Evolutionary conservation across 2,797 vertebrate genomes (phyloP).

Genomic region (Morelia viridis): DNA sequence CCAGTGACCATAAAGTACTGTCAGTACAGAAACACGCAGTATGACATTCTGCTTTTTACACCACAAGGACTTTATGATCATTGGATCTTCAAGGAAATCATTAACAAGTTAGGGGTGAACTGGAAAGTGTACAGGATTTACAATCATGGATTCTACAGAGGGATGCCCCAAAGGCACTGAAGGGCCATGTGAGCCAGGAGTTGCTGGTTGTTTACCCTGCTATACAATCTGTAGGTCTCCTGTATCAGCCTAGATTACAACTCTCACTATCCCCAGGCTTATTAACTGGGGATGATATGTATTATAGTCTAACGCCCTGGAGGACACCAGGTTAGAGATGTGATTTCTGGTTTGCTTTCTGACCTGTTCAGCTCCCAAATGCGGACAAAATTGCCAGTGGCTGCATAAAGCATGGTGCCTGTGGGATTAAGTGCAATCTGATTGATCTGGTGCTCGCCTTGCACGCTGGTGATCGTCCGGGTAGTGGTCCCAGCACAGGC

Average conservation of each 20-base stretch:
- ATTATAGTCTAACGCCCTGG: not conserved
- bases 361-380: constrained; percentile 96
- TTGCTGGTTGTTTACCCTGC: not conserved
- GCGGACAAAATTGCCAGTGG: constrained; percentile 89
- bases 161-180: no score
- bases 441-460: constrained; percentile 96
- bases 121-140: no score
- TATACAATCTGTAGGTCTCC: not conserved
- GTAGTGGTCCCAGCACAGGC: constrained; percentile 83
- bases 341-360: not conserved
- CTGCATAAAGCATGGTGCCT: constrained; percentile 87
- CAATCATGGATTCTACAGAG: no score
- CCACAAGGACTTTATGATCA: no score
- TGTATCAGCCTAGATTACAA: not conserved
- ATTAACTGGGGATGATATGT: not conserved
- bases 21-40: no score
- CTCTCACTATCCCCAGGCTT: not conserved
- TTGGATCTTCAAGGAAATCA: no score
- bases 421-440: constrained; percentile 91
- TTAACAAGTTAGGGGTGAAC: no score
- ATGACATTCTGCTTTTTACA: no score
- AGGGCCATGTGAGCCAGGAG: no score
- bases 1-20: no score
- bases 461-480: constrained; percentile 85
- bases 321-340: not conserved